Base-by-base conservation (phyloP, 2,888 invertebrate genomes). In the Brassicogethes aeneus region DNA sequence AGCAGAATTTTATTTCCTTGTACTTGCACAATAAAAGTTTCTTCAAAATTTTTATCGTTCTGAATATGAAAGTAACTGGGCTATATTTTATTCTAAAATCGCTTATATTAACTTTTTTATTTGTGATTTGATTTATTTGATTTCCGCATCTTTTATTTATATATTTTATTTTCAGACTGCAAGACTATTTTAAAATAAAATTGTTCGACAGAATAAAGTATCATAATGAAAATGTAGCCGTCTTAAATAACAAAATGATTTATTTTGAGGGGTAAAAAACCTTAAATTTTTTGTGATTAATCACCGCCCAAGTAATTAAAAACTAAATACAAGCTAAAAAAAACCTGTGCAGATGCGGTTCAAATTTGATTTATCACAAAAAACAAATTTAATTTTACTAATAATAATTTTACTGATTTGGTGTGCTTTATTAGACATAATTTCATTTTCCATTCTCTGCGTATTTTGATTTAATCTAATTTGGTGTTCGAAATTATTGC, bases 1-100 rank as follows among this genome's bases (percentile, higher is more conserved):
- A 17, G 36, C 17, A 41, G 36, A 44, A 41, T 44, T 41, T 31
- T 39, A 41, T 44, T 44, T 41, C 33, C 35, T 41, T 34, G 41
- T 41, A 44, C 44, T 38, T 38, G 44, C 39, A 44, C 38, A 41
- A 44, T 38, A 41, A 41, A 23, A 23, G 23, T 23, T 23, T 23
- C 23, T 5, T 23, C 5, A 23, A 23, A 23, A 23, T 23, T 23
- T n/a, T 23, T 23, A 23, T 23, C 23, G 23, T 23, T 23, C 23
- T 23, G 23, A 23, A 23, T 23, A 23, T 23, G 23, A 23, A 23
- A 23, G 23, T 23, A 23, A 23, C 23, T 23, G 23, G 23, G 23
- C 23, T 23, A 23, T 23, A 23, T 23, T 23, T 23, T 23, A 23
- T 23, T 23, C 23, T 23, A 23, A 23, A 23, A 23, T 23, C 23